Evolutionary conservation across 2,113 vertebrate genomes (phyloP).

Genomic region (Rattus rattus): DNA sequence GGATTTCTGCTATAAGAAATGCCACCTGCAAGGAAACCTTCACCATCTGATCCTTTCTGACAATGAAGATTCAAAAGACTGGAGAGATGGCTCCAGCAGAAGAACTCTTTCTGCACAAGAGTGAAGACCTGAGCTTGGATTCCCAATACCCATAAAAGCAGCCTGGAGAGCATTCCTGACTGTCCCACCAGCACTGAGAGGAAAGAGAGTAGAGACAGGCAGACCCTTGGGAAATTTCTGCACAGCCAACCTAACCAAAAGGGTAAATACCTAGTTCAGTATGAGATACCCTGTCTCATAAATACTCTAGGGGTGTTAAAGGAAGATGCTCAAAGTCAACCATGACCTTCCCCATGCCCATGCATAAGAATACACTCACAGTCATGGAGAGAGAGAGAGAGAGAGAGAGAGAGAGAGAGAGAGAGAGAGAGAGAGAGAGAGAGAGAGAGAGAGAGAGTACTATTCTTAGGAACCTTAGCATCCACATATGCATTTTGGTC

Average conservation of each 20-base stretch:
- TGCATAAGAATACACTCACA: not conserved
- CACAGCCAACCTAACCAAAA: not conserved
- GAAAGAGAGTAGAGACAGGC: not conserved
- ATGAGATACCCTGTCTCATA: not conserved
- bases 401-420: too few relatives aligned
- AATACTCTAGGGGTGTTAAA: not conserved
- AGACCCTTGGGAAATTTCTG: not conserved
- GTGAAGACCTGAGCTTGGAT: not conserved
- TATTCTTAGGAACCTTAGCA: not conserved
- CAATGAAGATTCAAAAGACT: not conserved
- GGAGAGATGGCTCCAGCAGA: not conserved
- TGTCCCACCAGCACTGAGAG: not conserved
- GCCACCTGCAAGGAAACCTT: not conserved
- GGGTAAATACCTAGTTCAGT: not conserved
- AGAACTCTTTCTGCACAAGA: not conserved
- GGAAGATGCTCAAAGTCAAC: not conserved
- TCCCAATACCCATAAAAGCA: not conserved
- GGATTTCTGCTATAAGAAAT: not conserved
- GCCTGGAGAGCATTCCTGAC: too few relatives aligned
- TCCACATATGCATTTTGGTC: not conserved
- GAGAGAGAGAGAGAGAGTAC: too few relatives aligned
- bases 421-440: not conserved
- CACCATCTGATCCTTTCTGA: not conserved
- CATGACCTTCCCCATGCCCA: not conserved
- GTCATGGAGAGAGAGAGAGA: too few relatives aligned